Base-by-base conservation (phyloP, 2,888 invertebrate species). In the Lymantria monacha region DNA sequence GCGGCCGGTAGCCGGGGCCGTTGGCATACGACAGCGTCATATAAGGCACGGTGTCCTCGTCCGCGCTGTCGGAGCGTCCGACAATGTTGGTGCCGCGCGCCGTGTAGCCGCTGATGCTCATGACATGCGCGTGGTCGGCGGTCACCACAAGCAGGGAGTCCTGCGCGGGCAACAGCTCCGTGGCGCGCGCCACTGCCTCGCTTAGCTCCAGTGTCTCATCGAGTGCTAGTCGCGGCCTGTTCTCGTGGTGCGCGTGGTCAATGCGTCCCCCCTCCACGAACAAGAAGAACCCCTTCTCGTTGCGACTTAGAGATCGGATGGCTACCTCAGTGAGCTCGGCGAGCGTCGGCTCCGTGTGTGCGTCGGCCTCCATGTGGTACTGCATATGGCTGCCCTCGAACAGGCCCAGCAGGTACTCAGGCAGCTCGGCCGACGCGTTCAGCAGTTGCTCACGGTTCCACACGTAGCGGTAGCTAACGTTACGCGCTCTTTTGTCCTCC, bases 141-240 rank as follows among this genome's bases (percentile, higher is more conserved):
- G 96, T 95, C 30, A 95, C 96, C 14, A 97, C 93, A 10, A 97
- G 91, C 40, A 97, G 84, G 0, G 97, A 96, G 56, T 97, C 96
- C 0, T 93, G 85, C 30, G 85, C 85, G 41, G 82, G 47, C 13
- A 85, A 70, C 53, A 85, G 77, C 46, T 57, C 69, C 15, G 87
- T 66, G 3, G 96, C 85, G 46, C 79, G 78, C 38, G 53, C 59
- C 40, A 95, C 89, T 31, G 96, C 94, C 12, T 86, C 82, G 57
- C 93, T 92, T 66, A 96, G 85, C 69, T 94, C 93, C 0, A 95
- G 77, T 0, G 95, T 94, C 76, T 96, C 96, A 59, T 94, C 93
- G 1, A 96, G 79, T 0, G 96, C 94, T 31, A 91, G 83, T 44
- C 84, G 88, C 0, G 93, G 93, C 57, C 72, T 70, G 57, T 87